Base-by-base conservation (phyloP, 2,888 invertebrate genomes). In the Ptilodon capucinus region DNA sequence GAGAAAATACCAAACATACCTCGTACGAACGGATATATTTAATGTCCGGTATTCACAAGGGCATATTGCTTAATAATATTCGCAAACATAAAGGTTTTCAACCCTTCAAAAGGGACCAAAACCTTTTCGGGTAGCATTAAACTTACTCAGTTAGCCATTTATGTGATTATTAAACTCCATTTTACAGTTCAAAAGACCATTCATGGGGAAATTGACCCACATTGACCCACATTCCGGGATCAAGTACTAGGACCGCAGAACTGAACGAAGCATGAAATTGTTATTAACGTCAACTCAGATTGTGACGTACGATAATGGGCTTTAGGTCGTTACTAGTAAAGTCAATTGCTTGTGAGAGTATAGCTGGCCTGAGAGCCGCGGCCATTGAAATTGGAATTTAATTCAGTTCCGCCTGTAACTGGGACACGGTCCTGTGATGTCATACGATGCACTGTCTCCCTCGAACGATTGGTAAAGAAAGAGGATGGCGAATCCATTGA, bases 381-480 rank as follows among this genome's bases (percentile, higher is more conserved):
- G 44, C 53, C 60, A 60, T 60, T 55, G 52, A 51, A 55, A 64
- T 64, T 55, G 63, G 53, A 62, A 61, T 62, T 53, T 56, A 50
- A 66, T 67, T 60, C 51, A 42, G 46, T 59, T 53, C 53, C 42
- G 16, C 54, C 57, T 42, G 50, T 63, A 77, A 66, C 65, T 72
- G 58, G 74, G 67, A 36, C 71, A 70, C 57, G 64, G 53, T 68
- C 74, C 74, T 44, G 72, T 81, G 82, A 82, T 81, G 79, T 78
- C 75, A 76, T 50, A 51, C 53, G 61, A 40, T 73, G 69, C 74
- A 71, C 64, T 66, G 42, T 68, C 63, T 65, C 74, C 46, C 44
- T 74, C 68, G 56, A 58, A 46, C 57, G 28, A 45, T 45, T n/a
- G 44, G 45, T 40, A 18, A 41, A 14, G 63, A 73, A 51, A 51